Evolutionary conservation across 2,888 invertebrate species (phyloP).

Genomic region (Meteorus colon): DNA sequence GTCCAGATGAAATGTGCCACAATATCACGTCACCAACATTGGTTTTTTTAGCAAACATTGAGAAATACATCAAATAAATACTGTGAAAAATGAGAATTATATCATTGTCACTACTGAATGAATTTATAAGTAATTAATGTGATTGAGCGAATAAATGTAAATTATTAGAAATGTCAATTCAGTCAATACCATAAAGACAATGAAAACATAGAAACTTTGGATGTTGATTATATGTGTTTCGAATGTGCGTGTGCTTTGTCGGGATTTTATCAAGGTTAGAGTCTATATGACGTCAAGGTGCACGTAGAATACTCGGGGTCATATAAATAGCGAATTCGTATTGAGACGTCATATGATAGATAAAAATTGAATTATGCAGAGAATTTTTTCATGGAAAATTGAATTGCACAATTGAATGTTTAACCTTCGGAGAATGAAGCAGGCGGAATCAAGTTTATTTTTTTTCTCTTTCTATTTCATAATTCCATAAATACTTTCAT

Average conservation of each 20-base stretch:
- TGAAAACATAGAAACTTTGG: neutral
- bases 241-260: slow-evolving; percentile 62
- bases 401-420: no score
- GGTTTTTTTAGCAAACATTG: neutral
- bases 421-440: no score
- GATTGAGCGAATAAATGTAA: no score
- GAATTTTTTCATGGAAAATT: slow-evolving; percentile 1
- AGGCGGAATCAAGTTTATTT: neutral
- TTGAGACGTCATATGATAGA: slow-evolving; percentile 42
- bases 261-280: slow-evolving; percentile 65
- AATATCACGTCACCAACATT: neutral
- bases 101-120: no score
- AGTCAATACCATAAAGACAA: no score
- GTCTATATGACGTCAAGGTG: slow-evolving; percentile 47
- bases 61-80: neutral
- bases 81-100: neutral
- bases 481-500: no score
- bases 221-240: neutral
- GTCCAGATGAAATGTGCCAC: slow-evolving; percentile 35
- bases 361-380: neutral
- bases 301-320: slow-evolving; percentile 48
- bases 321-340: slow-evolving; percentile 44
- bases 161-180: no score
- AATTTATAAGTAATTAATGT: no score
- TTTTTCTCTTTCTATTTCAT: slow-evolving; percentile 7